Evolutionary conservation across 2,888 invertebrate species (phyloP).

Genomic region (Arrhopalites spinosus): DNA sequence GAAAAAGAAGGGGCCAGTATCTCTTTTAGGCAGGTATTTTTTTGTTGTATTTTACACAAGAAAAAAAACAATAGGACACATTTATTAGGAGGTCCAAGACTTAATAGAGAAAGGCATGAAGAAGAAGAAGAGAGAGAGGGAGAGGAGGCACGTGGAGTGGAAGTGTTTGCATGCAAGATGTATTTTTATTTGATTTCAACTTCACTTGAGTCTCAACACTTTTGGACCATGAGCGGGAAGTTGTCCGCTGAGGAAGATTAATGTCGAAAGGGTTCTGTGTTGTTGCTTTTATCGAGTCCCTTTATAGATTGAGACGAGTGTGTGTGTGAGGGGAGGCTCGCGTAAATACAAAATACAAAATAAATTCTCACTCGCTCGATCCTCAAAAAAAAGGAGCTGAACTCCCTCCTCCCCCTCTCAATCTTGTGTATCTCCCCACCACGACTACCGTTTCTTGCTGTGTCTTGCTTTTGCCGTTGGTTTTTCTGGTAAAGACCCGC

Average conservation of each 20-base stretch:
- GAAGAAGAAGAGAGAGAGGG: not conserved
- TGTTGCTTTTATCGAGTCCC: constrained; percentile 31
- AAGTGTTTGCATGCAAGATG: constrained; percentile 9
- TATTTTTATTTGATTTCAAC: constrained; percentile 15
- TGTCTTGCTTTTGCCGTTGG: not conserved
- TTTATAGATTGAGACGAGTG: constrained; percentile 26
- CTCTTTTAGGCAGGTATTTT: too few species aligned
- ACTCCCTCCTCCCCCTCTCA: not conserved
- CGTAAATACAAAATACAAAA: constrained; percentile 33
- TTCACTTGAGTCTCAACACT: constrained; percentile 12
- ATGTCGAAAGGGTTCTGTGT: constrained; percentile 19
- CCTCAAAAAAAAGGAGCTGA: not conserved
- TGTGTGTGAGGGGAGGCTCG: not conserved
- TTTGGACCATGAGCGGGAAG: not conserved
- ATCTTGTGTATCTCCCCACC: not conserved
- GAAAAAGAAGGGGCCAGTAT: too few species aligned
- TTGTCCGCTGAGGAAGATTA: constrained; percentile 33
- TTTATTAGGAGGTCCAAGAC: too few species aligned
- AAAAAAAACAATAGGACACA: too few species aligned
- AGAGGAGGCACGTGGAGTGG: not conserved
- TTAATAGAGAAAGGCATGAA: too few species aligned
- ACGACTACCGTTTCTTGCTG: not conserved
- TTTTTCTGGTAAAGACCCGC: not conserved
- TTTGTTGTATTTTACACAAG: too few species aligned
- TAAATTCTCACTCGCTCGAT: constrained; percentile 15